A percentile compares a stretch with the other conserved stretches of the same genome.
phyloP scores from a whole-genome alignment of 2,797 vertebrate species.

The Nannoperca obscura region DNA sequence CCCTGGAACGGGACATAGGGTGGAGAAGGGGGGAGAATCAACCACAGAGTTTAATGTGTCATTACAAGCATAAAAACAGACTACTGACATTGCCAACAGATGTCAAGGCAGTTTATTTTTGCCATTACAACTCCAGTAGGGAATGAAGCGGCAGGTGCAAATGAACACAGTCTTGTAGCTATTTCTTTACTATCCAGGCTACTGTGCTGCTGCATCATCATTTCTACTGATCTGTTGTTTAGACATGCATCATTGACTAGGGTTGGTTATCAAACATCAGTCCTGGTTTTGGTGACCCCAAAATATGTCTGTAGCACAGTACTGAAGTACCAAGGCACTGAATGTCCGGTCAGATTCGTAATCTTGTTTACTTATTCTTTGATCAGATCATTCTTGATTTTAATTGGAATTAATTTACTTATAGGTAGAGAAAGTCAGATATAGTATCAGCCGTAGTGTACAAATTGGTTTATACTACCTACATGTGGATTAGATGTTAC shows the following conservation, averaged over 20 bases:
- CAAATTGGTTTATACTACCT: neutral
- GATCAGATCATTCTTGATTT: neutral
- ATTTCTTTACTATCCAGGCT: conserved; percentile 53
- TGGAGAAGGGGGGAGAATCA: conserved; percentile 60
- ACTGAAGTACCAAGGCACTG: neutral
- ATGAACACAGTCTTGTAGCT: conserved; percentile 53
- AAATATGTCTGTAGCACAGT: neutral
- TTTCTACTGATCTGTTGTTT: conserved; percentile 50
- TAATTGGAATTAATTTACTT: neutral
- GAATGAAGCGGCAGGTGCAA: conserved; percentile 78
- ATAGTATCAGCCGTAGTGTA: neutral
- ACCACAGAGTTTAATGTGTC: conserved; percentile 85
- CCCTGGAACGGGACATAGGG: conserved; percentile 75
- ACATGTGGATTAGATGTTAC: conserved; percentile 34
- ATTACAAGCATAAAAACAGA: conserved; percentile 86
- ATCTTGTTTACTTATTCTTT: conserved; percentile 4
- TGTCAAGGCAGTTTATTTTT: conserved; percentile 83
- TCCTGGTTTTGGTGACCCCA: neutral
- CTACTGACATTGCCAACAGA: conserved; percentile 83
- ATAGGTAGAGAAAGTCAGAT: neutral
- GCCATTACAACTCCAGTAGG: conserved; percentile 78
- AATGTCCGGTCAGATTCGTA: neutral
- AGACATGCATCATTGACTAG: conserved; percentile 28
- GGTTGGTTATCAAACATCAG: conserved; percentile 4
- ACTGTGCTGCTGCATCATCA: conserved; percentile 65